Base-by-base conservation (phyloP, 2,888 invertebrate genomes). In the Coelinius sp. region DNA sequence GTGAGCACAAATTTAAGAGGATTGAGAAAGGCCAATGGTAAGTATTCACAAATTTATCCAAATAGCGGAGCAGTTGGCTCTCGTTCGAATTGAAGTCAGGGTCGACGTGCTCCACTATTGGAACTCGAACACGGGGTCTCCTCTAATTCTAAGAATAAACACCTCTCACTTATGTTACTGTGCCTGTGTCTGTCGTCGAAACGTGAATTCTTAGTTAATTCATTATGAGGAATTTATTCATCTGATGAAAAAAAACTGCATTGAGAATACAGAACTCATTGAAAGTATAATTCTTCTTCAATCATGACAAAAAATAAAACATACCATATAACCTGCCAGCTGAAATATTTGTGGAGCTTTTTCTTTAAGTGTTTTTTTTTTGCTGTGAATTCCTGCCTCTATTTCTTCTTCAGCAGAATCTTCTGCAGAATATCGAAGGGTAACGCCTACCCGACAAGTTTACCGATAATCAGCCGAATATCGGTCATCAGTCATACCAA, bases 71-170 rank as follows among this genome's bases (percentile, higher is more conserved):
- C 81, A 79, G 79, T 76, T 78, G 78, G 77, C 77, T 78, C 73
- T 76, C 71, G 76, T 78, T 78, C 73, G 79, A 79, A 84, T 83
- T 79, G 78, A 75, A 84, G 83, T 83, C 83, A 83, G 82, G 82
- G 82, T 82, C 83, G 80, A 68, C 73, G 75, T 74, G 78, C 64
- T 75, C 66, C 74, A 73, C 70, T 73, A 73, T 66, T 68, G 56
- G 64, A 71, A 49, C 41, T 63, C 53, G 67, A 56, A 71, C 71
- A 71, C 41, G 59, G 44, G 46, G 14, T 62, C 65, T 68, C 64
- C 27, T 41, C 59, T 53, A 56, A 24, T 64, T 41, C 53, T 53
- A 69, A 38, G 63, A 73, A 73, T 73, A 73, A 62, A 8, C 44
- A 44, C 53, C 24, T 38, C 64, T 31, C 20, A 41, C 25, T 63